phyloP scores from a whole-genome alignment of 2,888 invertebrate genomes.

The Perizoma flavofasciatum region DNA sequence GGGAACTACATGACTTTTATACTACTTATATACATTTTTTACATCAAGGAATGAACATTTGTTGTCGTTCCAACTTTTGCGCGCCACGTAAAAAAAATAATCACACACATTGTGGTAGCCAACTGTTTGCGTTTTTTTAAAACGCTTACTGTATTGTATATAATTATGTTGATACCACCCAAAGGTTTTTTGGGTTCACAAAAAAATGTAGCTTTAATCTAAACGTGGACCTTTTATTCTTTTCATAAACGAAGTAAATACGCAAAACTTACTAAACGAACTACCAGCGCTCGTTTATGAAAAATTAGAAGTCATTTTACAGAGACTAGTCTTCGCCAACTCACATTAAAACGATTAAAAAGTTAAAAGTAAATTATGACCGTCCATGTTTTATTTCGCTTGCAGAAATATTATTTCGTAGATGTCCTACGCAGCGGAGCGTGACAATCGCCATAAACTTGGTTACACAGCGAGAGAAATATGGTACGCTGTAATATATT shows the following conservation, averaged over 20 bases:
- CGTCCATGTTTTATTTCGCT: constrained; percentile 41
- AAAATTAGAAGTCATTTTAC: constrained; percentile 34
- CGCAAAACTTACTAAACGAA: constrained; percentile 21
- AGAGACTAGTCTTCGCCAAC: constrained; percentile 34
- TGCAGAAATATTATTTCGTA: constrained; percentile 48
- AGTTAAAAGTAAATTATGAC: constrained; percentile 43
- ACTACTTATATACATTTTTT: no score
- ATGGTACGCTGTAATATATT: constrained; percentile 44
- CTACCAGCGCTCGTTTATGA: constrained; percentile 22
- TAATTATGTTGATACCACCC: no score
- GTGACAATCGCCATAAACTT: constrained; percentile 49
- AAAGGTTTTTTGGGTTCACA: not conserved
- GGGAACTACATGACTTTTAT: no score
- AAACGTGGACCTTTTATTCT: constrained; percentile 10
- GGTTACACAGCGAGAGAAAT: constrained; percentile 43
- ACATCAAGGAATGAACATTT: no score
- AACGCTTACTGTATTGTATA: no score
- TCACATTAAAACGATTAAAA: constrained; percentile 43
- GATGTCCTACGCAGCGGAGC: constrained; percentile 47
- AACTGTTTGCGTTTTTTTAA: no score
- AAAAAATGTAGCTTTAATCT: constrained; percentile 7
- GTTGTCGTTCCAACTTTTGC: not conserved
- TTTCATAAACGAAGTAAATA: constrained; percentile 18
- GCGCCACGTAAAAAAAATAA: not conserved
- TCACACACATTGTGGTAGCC: no score